phyloP scores from a whole-genome alignment of 1,140 invertebrate species.

The Nasonia longicornis region DNA sequence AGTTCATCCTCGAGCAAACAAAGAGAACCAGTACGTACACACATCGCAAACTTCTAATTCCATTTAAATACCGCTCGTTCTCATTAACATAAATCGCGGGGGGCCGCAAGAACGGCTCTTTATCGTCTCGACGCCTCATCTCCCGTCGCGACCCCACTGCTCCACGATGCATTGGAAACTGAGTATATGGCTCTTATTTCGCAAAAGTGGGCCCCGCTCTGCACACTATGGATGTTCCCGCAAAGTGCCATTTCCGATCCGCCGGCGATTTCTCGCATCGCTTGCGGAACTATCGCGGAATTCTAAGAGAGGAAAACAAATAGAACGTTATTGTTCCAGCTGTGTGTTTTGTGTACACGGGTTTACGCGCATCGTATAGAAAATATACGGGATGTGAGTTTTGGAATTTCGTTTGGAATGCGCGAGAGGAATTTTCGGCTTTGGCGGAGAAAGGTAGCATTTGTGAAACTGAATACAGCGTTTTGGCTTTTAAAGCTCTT shows the following conservation, averaged over 20 bases:
- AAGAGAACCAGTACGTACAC: not conserved
- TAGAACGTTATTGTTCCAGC: too few species aligned
- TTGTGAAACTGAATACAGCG: too few species aligned
- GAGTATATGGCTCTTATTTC: not conserved
- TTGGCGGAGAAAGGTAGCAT: too few species aligned
- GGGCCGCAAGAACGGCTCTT: not conserved
- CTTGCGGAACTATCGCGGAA: not conserved
- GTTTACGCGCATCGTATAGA: not conserved
- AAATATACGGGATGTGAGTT: not conserved
- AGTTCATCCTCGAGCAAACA: too few species aligned
- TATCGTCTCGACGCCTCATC: constrained; percentile 23
- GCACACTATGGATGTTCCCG: not conserved
- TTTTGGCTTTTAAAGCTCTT: too few species aligned
- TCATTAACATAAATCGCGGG: constrained; percentile 24
- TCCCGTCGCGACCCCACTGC: constrained; percentile 13
- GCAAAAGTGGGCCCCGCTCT: constrained; percentile 31
- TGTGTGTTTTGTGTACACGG: too few species aligned
- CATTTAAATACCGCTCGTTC: not conserved
- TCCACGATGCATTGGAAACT: constrained; percentile 42
- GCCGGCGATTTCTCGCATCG: constrained; percentile 22
- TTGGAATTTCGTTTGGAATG: not conserved
- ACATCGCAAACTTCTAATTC: not conserved
- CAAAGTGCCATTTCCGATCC: constrained; percentile 34
- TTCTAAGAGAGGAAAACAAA: not conserved
- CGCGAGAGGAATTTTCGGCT: not conserved